Percentiles rank a stretch among this genome's conserved stretches.
Conservation (phyloP, 2,113 vertebrate genomes). For the Gallinago jamesoni region DNA sequence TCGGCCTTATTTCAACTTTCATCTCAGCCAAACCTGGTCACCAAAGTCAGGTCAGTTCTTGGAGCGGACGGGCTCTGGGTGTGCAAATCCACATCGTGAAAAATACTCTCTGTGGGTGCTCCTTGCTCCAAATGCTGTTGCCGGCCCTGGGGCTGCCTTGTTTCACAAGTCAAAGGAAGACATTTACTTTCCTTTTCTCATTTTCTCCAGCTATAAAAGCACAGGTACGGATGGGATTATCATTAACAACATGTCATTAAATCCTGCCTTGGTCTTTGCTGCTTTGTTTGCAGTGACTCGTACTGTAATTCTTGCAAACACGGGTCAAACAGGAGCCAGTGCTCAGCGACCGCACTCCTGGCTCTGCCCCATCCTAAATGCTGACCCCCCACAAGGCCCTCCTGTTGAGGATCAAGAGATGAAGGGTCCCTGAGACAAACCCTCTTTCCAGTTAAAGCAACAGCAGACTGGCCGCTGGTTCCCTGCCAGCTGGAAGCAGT, state of each 20-base stretch:
- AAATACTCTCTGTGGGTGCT: background rate
- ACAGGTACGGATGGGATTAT: background rate
- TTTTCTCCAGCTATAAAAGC: background rate
- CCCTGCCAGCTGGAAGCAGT: background rate
- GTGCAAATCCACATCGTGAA: background rate
- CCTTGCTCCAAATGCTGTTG: background rate
- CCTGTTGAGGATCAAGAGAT: background rate
- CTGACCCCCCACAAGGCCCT: background rate
- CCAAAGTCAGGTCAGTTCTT: background rate
- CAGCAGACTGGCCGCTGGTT: background rate
- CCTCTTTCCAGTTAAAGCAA: background rate
- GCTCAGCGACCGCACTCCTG: background rate
- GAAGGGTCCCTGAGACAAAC: background rate
- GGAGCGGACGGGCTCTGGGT: background rate
- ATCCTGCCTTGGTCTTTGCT: background rate
- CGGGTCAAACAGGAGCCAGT: background rate
- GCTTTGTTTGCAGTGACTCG: background rate
- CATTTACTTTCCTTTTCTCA: background rate
- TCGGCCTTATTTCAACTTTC: slow-evolving; percentile 31
- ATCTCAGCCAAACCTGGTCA: background rate
- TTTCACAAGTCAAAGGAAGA: background rate
- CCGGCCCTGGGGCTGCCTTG: background rate
- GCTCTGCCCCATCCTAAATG: background rate
- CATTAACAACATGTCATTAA: background rate
- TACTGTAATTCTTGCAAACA: background rate